Evolutionary conservation across 1,140 invertebrate genomes (phyloP).

Genomic region (Colletes gigas): DNA sequence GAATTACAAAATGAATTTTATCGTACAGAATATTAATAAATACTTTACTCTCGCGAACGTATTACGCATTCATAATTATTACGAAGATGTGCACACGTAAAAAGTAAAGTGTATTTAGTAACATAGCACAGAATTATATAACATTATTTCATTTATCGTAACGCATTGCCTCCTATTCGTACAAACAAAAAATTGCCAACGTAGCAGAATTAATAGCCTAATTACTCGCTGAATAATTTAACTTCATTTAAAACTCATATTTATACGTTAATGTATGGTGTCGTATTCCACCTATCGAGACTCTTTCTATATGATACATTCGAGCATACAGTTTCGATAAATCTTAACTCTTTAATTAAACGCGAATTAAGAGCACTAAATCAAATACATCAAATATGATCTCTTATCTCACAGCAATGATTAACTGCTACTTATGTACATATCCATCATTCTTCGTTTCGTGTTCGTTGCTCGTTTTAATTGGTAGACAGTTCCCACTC

Average conservation of each 20-base stretch:
- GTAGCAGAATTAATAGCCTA: neutral
- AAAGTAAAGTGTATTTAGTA: too few relatives aligned
- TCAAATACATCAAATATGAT: neutral
- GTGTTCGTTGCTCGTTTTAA: neutral
- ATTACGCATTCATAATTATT: too few relatives aligned
- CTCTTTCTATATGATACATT: neutral
- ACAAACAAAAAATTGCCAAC: too few relatives aligned
- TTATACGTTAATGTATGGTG: neutral
- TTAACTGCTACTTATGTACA: neutral
- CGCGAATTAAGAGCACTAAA: neutral
- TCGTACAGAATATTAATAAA: too few relatives aligned
- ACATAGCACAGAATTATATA: too few relatives aligned
- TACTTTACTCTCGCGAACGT: too few relatives aligned
- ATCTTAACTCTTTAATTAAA: neutral
- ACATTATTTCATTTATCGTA: too few relatives aligned
- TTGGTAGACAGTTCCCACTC: neutral
- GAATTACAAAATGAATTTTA: too few relatives aligned
- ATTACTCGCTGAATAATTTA: neutral
- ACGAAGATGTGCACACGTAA: too few relatives aligned
- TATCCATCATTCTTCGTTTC: conserved; percentile 1
- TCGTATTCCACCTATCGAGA: neutral
- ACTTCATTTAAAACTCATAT: neutral
- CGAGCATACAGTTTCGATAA: neutral
- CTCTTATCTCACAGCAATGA: neutral
- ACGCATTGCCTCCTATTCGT: too few relatives aligned